phyloP scores from a whole-genome alignment of 2,888 invertebrate species.

The Thereva unica region DNA sequence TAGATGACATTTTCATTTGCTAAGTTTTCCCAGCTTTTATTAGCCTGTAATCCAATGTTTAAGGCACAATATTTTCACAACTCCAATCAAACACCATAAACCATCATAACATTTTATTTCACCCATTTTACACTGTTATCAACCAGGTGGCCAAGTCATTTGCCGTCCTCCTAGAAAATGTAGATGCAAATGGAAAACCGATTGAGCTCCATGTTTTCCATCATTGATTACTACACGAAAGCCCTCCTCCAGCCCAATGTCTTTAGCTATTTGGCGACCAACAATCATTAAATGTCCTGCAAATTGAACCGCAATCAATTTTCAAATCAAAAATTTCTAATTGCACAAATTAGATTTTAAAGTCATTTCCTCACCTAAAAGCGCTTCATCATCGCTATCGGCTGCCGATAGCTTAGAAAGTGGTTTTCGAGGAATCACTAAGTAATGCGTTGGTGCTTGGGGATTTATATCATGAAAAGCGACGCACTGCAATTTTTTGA shows the following conservation, averaged over 20 bases:
- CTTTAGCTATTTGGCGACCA: constrained; percentile 80
- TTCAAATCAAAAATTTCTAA: constrained; percentile 20
- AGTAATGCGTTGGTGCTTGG: constrained; percentile 92
- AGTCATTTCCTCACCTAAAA: constrained; percentile 58
- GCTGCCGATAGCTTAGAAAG: constrained; percentile 81
- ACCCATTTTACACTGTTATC: constrained; percentile 52
- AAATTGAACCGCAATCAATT: too few relatives aligned
- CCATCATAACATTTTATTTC: too few relatives aligned
- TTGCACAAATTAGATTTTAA: constrained; percentile 36
- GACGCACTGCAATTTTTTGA: constrained; percentile 71
- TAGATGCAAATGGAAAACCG: constrained; percentile 92
- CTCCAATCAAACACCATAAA: too few relatives aligned
- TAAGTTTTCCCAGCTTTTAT: too few relatives aligned
- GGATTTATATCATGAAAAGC: constrained; percentile 91
- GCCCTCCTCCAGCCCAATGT: constrained; percentile 76
- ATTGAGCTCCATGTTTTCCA: constrained; percentile 88
- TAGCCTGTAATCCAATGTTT: too few relatives aligned
- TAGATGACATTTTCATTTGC: too few relatives aligned
- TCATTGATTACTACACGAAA: constrained; percentile 92
- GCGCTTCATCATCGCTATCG: constrained; percentile 72
- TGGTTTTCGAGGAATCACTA: constrained; percentile 91
- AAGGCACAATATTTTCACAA: too few relatives aligned
- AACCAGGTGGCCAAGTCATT: constrained; percentile 94
- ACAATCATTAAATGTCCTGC: constrained; percentile 77
- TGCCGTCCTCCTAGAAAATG: constrained; percentile 94